Evolutionary conservation across 1,140 invertebrate genomes (phyloP).

Genomic region (Hestina assimilis): DNA sequence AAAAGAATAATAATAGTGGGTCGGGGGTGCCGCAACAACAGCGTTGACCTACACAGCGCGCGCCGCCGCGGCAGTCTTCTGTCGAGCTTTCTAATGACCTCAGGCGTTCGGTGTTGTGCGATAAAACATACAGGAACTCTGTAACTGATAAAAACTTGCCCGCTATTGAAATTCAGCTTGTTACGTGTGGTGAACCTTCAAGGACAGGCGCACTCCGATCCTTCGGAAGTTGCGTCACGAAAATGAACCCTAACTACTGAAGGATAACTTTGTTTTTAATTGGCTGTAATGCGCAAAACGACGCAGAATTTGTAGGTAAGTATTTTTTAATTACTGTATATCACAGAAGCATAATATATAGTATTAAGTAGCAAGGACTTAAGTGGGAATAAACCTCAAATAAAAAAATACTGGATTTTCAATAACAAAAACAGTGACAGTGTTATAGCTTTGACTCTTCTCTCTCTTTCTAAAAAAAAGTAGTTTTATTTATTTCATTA

Average conservation of each 20-base stretch:
- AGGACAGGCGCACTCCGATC: constrained; percentile 52
- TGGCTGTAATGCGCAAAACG: constrained; percentile 43
- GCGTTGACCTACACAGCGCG: constrained; percentile 70
- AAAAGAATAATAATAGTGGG: constrained; percentile 78
- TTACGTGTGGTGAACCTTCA: constrained; percentile 47
- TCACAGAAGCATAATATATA: background rate
- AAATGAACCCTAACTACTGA: constrained; percentile 65
- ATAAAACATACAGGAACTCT: constrained; percentile 44
- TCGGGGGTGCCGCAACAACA: constrained; percentile 71
- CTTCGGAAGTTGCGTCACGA: constrained; percentile 37
- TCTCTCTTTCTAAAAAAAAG: no score
- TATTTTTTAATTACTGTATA: constrained; percentile 10
- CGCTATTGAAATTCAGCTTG: constrained; percentile 48
- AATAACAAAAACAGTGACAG: no score
- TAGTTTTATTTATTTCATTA: no score
- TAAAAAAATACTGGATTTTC: no score
- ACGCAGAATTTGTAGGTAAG: constrained; percentile 48
- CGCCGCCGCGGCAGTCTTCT: constrained; percentile 75
- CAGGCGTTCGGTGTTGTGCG: constrained; percentile 67
- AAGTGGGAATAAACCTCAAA: no score
- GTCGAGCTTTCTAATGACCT: constrained; percentile 75
- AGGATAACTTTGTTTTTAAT: constrained; percentile 65
- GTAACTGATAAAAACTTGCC: constrained; percentile 51
- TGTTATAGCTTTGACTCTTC: background rate
- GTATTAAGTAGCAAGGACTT: no score